These are phyloP conservation scores for Drosophila bunnanda DNA, from an alignment of 2,888 invertebrate genomes.

Conservation along the genomic window DNA sequence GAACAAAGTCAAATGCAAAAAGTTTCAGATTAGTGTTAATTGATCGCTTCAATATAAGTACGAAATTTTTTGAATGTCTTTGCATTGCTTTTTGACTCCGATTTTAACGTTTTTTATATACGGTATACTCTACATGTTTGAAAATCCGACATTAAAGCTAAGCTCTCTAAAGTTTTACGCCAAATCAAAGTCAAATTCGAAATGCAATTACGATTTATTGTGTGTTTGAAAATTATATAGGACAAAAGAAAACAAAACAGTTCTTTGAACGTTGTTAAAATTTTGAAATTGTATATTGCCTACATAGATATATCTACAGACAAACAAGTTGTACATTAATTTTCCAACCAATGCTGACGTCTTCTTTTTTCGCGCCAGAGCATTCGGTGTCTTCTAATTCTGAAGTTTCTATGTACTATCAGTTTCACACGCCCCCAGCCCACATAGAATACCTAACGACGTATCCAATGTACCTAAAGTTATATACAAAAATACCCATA, in stretches of 20 bases:
- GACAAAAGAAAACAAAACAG: slow-evolving; percentile 36
- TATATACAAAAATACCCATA: slow-evolving; percentile 45
- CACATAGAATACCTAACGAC: slow-evolving; percentile 59
- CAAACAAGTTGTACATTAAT: slow-evolving; percentile 34
- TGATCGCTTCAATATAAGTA: slow-evolving; percentile 44
- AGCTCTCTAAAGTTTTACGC: slow-evolving; percentile 63
- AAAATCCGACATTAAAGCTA: slow-evolving; percentile 49
- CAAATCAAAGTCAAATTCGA: slow-evolving; percentile 62
- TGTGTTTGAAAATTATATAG: slow-evolving; percentile 55
- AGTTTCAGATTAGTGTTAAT: slow-evolving; percentile 67
- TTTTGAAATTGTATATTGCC: slow-evolving; percentile 56
- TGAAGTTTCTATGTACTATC: slow-evolving; percentile 15
- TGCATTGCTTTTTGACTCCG: slow-evolving; percentile 60
- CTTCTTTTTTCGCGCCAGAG: slow-evolving; percentile 19
- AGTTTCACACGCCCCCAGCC: slow-evolving; percentile 33
- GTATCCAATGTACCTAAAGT: slow-evolving; percentile 74
- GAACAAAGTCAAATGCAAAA: slow-evolving; percentile 62
- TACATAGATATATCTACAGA: slow-evolving; percentile 36
- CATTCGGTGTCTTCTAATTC: slow-evolving; percentile 17
- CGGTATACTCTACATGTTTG: slow-evolving; percentile 46
- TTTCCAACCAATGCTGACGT: slow-evolving; percentile 15
- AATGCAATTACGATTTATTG: slow-evolving; percentile 40
- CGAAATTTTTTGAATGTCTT: slow-evolving; percentile 44
- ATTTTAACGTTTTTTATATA: slow-evolving; percentile 57
- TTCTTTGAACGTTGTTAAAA: slow-evolving; percentile 69